Conservation (phyloP, 2,888 invertebrate species). For the Dryococelus australis region DNA sequence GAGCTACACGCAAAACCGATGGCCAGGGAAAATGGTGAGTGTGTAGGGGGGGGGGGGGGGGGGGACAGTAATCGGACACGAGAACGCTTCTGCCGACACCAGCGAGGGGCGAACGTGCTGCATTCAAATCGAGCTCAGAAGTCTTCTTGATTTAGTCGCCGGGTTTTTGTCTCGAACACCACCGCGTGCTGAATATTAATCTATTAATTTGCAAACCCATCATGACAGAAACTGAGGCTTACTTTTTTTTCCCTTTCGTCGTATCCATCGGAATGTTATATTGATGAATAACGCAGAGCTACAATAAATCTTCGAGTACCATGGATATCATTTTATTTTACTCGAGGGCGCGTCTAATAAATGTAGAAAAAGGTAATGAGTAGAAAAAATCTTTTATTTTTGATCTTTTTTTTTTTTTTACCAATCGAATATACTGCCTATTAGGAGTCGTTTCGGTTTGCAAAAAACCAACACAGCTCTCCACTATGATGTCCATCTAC, state of each 20-base stretch:
- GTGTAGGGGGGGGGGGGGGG: too few relatives aligned
- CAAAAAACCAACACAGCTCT: too few relatives aligned
- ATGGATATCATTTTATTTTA: not conserved
- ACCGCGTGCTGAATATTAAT: not conserved
- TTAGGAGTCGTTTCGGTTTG: not conserved
- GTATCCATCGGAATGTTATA: not conserved
- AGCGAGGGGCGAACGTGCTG: not conserved
- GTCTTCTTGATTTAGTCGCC: not conserved
- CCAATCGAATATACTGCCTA: not conserved
- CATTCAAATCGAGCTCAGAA: not conserved
- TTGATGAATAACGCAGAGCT: not conserved
- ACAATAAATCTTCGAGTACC: not conserved
- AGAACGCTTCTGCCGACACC: not conserved
- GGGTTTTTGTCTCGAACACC: not conserved
- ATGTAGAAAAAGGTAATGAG: not conserved
- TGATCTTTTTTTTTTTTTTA: not conserved
- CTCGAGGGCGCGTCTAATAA: not conserved
- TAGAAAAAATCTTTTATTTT: not conserved
- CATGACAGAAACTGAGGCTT: not conserved
- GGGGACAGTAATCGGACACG: not conserved
- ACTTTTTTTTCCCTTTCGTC: not conserved
- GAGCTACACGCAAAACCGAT: not conserved
- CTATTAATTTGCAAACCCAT: constrained; percentile 1
- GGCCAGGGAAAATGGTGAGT: not conserved
- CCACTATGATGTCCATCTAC: too few relatives aligned